These are phyloP conservation scores for Tyto alba DNA, from an alignment of 2,113 vertebrate species.

Conservation along the genomic window DNA sequence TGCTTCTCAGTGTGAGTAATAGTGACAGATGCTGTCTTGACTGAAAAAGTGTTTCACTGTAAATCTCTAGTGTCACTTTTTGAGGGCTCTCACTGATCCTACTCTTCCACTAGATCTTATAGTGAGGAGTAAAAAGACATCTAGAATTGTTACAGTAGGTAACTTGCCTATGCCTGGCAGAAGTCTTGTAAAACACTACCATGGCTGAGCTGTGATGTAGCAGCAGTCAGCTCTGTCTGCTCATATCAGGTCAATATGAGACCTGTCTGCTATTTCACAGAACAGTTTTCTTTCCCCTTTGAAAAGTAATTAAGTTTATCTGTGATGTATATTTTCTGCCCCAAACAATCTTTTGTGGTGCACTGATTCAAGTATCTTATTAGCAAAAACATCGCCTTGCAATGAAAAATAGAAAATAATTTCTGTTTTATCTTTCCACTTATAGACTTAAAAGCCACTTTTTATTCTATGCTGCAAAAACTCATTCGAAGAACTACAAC, in stretches of 20 bases:
- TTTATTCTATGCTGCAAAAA: background rate
- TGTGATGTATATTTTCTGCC: background rate
- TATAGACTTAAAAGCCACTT: background rate
- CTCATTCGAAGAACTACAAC: background rate
- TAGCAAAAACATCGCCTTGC: background rate
- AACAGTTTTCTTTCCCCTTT: background rate
- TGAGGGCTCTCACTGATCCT: background rate
- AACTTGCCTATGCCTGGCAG: background rate
- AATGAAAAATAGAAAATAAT: constrained; percentile 1
- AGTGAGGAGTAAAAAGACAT: background rate
- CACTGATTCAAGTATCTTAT: background rate
- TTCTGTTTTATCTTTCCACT: background rate
- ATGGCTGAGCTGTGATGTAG: background rate
- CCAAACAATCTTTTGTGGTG: background rate
- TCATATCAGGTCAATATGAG: background rate
- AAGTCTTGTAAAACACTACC: background rate
- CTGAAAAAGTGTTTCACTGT: background rate
- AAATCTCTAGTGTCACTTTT: background rate
- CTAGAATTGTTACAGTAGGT: background rate
- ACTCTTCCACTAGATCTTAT: background rate
- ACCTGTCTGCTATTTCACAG: background rate
- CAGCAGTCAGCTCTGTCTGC: background rate
- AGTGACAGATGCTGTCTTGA: background rate
- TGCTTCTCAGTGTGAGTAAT: background rate
- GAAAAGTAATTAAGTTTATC: constrained; percentile 4